A percentile compares a stretch with the other conserved stretches of the same genome.
Conservation (phyloP, 2,113 vertebrate species). For the Psephotus haematonotus region DNA sequence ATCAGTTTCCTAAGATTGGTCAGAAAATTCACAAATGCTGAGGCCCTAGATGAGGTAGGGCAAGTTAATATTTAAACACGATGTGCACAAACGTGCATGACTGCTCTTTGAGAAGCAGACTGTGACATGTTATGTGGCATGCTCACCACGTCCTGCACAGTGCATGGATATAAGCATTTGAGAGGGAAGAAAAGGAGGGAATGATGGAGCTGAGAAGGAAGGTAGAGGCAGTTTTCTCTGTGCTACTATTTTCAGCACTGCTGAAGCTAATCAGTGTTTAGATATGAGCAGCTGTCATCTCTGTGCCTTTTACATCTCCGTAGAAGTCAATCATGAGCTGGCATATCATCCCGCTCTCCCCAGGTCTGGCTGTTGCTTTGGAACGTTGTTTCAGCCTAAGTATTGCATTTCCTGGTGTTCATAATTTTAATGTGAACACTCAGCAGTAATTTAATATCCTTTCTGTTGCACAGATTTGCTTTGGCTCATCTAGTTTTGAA, state of each 20-base stretch:
- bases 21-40: neutral
- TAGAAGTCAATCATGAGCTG: neutral
- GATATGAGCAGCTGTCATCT: neutral
- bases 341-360: neutral
- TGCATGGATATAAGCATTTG: neutral
- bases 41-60: neutral
- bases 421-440: neutral
- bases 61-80: neutral
- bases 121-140: neutral
- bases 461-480: conserved; percentile 1
- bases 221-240: neutral
- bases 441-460: neutral
- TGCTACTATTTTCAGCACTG: neutral
- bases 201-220: neutral
- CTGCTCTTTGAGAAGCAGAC: neutral
- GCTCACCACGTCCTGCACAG: neutral
- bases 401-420: neutral
- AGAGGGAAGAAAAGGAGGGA: neutral
- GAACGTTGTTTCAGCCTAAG: neutral
- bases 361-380: neutral
- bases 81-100: neutral
- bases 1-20: neutral
- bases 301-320: neutral
- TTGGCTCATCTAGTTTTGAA: neutral
- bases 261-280: neutral